Evolutionary conservation across 2,888 invertebrate species (phyloP).

Genomic region (Acanthosoma haemorrhoidale): DNA sequence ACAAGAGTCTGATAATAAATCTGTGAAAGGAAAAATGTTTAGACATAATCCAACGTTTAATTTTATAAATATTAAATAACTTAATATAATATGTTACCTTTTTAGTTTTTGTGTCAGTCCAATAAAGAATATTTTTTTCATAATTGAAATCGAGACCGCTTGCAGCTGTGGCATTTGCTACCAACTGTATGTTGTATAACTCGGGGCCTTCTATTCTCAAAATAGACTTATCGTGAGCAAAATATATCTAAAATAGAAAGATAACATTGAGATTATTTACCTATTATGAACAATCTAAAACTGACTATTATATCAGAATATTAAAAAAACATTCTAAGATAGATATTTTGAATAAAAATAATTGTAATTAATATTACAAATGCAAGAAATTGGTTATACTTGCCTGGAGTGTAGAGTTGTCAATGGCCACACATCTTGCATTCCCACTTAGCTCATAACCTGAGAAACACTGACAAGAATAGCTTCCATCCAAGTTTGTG

Average conservation of each 20-base stretch:
- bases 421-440: slow-evolving; percentile 59
- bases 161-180: slow-evolving; percentile 78
- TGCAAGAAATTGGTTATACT: no score
- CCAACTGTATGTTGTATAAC: slow-evolving; percentile 51
- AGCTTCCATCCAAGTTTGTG: slow-evolving; percentile 76
- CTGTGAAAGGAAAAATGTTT: slow-evolving; percentile 45
- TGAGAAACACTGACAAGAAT: slow-evolving; percentile 73
- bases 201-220: slow-evolving; percentile 54
- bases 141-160: slow-evolving; percentile 83
- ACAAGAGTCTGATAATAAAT: slow-evolving; percentile 58
- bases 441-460: slow-evolving; percentile 64
- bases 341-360: slow-evolving; percentile 28
- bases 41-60: background rate
- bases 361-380: background rate
- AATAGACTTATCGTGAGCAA: slow-evolving; percentile 47
- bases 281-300: background rate
- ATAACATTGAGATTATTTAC: background rate
- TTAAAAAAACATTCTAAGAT: background rate
- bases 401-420: slow-evolving; percentile 49
- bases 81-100: slow-evolving; percentile 54
- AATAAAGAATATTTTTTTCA: slow-evolving; percentile 69
- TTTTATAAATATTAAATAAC: background rate
- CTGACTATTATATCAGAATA: background rate
- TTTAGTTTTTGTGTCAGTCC: slow-evolving; percentile 84
- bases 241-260: slow-evolving; percentile 43